phyloP scores from a whole-genome alignment of 2,888 invertebrate species.

The Mycalesis mineus region DNA sequence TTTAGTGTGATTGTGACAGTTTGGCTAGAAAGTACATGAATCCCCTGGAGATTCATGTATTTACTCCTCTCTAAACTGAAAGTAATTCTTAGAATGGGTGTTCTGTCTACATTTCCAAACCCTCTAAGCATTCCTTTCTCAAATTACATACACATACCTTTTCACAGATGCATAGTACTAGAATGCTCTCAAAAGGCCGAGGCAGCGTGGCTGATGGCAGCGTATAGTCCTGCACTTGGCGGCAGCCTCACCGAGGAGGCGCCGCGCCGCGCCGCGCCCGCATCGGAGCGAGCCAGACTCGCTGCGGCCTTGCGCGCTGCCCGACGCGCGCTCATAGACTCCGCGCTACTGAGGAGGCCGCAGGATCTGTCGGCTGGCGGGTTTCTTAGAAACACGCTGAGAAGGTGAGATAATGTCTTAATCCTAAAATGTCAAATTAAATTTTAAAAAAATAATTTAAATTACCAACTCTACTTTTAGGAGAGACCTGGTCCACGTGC shows the following conservation, averaged over 20 bases:
- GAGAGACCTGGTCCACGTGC: no score
- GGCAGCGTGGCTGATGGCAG: slow-evolving; percentile 94
- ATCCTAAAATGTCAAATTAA: no score
- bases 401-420: slow-evolving; percentile 79
- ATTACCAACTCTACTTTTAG: no score
- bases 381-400: slow-evolving; percentile 91
- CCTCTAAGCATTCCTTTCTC: no score
- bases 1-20: no score
- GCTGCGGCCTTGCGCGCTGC: slow-evolving; percentile 93
- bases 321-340: slow-evolving; percentile 88
- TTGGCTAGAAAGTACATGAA: no score
- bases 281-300: slow-evolving; percentile 90
- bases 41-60: no score
- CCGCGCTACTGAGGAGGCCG: slow-evolving; percentile 88
- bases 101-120: no score
- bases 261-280: slow-evolving; percentile 81
- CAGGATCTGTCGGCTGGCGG: slow-evolving; percentile 87
- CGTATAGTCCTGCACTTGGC: slow-evolving; percentile 91
- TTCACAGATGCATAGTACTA: slow-evolving; percentile 90
- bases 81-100: no score
- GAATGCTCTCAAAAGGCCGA: slow-evolving; percentile 94
- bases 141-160: no score
- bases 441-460: no score
- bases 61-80: no score
- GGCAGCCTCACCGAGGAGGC: slow-evolving; percentile 87